A percentile compares a stretch with the other conserved stretches of the same genome.
Evolutionary conservation across 2,113 vertebrate genomes (phyloP).

Genomic region (Saccopteryx leptura): DNA sequence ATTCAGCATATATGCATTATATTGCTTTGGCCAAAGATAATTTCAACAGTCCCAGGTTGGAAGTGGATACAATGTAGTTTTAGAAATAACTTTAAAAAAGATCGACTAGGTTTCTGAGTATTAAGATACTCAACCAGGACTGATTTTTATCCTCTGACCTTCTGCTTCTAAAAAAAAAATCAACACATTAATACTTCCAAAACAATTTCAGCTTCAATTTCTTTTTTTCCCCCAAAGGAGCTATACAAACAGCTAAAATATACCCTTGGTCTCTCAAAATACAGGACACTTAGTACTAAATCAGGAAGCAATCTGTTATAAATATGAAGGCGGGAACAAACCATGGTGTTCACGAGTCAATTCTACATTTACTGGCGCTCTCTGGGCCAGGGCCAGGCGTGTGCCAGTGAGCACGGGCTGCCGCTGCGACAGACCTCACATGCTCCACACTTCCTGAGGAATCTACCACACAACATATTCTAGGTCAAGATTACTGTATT

Average conservation of each 20-base stretch:
- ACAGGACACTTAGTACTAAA: background rate
- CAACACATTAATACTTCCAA: slow-evolving; percentile 29
- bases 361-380: background rate
- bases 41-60: slow-evolving; percentile 5
- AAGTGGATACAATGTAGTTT: background rate
- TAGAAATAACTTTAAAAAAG: slow-evolving; percentile 36
- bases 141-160: slow-evolving; percentile 41
- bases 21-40: slow-evolving; percentile 20
- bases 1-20: background rate
- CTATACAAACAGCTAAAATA: background rate
- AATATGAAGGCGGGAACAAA: background rate
- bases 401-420: background rate
- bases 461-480: background rate
- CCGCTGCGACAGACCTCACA: background rate
- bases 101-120: background rate
- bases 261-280: background rate
- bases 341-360: background rate
- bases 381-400: background rate
- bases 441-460: slow-evolving; percentile 13
- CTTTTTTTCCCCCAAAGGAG: slow-evolving; percentile 57
- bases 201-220: slow-evolving; percentile 41
- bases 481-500: background rate
- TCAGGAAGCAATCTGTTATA: slow-evolving; percentile 35
- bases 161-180: slow-evolving; percentile 37
- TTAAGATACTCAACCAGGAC: slow-evolving; percentile 24